Evolutionary conservation across 2,113 vertebrate species (phyloP).

Genomic region (Apeltes quadracus): DNA sequence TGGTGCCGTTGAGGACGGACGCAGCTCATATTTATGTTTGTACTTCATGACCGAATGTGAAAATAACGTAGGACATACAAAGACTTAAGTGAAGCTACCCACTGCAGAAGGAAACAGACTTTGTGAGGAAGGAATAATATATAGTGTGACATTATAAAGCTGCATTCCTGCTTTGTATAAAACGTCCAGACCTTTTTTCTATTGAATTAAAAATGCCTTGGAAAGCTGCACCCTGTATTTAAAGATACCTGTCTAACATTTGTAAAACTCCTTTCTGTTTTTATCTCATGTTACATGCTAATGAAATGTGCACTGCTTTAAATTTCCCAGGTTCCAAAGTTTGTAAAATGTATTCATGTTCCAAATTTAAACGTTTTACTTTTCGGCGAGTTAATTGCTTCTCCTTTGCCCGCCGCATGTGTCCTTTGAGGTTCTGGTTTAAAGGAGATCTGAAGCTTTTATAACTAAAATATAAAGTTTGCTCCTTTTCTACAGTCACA

Average conservation of each 20-base stretch:
- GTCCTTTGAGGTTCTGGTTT: slow-evolving; percentile 30
- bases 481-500: slow-evolving; percentile 74
- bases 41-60: slow-evolving; percentile 68
- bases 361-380: slow-evolving; percentile 46
- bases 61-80: slow-evolving; percentile 71
- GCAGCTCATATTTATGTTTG: slow-evolving; percentile 74
- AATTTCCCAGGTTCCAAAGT: slow-evolving; percentile 68
- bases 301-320: slow-evolving; percentile 76
- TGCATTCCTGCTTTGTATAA: slow-evolving; percentile 80
- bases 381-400: slow-evolving; percentile 45
- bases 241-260: slow-evolving; percentile 64
- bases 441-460: slow-evolving; percentile 58
- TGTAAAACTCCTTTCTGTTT: slow-evolving; percentile 72
- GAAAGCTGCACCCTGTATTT: slow-evolving; percentile 79
- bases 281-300: slow-evolving; percentile 71
- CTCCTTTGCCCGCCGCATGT: slow-evolving; percentile 29
- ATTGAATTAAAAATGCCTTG: slow-evolving; percentile 82
- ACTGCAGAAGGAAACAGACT: slow-evolving; percentile 64
- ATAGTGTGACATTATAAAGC: slow-evolving; percentile 76
- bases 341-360: slow-evolving; percentile 59
- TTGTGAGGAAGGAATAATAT: slow-evolving; percentile 78
- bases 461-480: slow-evolving; percentile 62
- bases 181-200: slow-evolving; percentile 77
- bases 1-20: slow-evolving; percentile 32
- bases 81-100: slow-evolving; percentile 65